phyloP scores from a whole-genome alignment of 2,888 invertebrate species.

The Hydroisotoma schaefferi region DNA sequence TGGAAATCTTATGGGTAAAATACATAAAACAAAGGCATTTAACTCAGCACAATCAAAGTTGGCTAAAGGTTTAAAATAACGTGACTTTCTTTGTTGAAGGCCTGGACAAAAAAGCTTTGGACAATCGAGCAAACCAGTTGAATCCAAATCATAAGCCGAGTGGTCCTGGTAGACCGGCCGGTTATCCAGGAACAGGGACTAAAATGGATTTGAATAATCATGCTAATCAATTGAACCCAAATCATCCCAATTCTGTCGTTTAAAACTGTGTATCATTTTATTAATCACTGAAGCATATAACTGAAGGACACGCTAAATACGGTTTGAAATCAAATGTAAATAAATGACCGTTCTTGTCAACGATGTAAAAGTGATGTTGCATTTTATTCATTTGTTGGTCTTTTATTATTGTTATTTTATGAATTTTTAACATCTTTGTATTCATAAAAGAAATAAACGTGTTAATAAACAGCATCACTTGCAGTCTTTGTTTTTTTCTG shows the following conservation, averaged over 20 bases:
- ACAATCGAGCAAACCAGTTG: slow-evolving; percentile 50
- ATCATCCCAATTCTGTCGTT: no score
- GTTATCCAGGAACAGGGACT: slow-evolving; percentile 50
- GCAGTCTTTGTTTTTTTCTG: no score
- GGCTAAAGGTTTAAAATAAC: no score
- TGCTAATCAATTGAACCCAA: slow-evolving; percentile 50
- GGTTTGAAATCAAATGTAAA: background rate
- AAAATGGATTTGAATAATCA: slow-evolving; percentile 50
- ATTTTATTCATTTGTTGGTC: no score
- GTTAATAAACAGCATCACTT: no score
- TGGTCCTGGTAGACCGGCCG: slow-evolving; percentile 50
- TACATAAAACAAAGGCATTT: no score
- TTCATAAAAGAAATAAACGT: no score
- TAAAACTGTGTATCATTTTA: background rate
- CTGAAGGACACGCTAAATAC: background rate
- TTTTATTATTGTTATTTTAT: no score
- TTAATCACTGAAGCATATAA: background rate
- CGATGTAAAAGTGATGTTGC: no score
- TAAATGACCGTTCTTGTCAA: no score
- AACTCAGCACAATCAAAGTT: no score
- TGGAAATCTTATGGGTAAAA: slow-evolving; percentile 29
- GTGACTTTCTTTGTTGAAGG: slow-evolving; percentile 17
- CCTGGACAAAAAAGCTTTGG: slow-evolving; percentile 41
- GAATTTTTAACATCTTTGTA: no score
- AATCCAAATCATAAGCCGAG: slow-evolving; percentile 50